A percentile compares a stretch with the other conserved stretches of the same genome.
Conservation (phyloP, 2,113 vertebrate species). For the Larimichthys polyactis region DNA sequence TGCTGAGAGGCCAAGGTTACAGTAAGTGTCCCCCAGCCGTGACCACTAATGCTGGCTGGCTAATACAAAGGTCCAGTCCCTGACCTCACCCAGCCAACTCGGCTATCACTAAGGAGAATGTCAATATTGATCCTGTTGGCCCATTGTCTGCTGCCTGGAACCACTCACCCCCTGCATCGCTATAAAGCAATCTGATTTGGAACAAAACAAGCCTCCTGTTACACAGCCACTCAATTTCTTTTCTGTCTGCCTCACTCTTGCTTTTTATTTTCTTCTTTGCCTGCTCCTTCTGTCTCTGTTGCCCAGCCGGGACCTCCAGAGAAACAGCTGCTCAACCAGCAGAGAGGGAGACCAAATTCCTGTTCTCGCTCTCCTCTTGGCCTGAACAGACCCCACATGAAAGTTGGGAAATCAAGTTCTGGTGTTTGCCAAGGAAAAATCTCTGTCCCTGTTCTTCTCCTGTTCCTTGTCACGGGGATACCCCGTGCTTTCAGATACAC, state of each 20-base stretch:
- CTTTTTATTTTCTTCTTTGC: constrained; percentile 40
- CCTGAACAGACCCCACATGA: constrained; percentile 80
- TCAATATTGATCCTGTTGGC: constrained; percentile 86
- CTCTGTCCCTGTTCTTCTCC: constrained; percentile 44
- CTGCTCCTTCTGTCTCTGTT: constrained; percentile 42
- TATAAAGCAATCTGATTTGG: constrained; percentile 81
- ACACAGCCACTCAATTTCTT: constrained; percentile 46
- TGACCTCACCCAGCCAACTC: constrained; percentile 76
- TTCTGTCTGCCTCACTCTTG: constrained; percentile 47
- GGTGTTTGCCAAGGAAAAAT: constrained; percentile 75
- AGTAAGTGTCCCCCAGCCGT: constrained; percentile 76
- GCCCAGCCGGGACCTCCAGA: constrained; percentile 57
- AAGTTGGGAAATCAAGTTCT: constrained; percentile 79
- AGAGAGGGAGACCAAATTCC: constrained; percentile 69
- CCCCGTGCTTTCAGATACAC: constrained; percentile 34
- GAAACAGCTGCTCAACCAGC: constrained; percentile 75
- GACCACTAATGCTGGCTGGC: constrained; percentile 72
- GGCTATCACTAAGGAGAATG: constrained; percentile 80
- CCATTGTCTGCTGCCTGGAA: constrained; percentile 80
- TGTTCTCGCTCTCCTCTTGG: constrained; percentile 63
- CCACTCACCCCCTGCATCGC: constrained; percentile 76
- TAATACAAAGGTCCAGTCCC: constrained; percentile 67
- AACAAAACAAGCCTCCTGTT: constrained; percentile 65
- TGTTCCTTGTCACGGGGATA: constrained; percentile 53
- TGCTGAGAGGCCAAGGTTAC: constrained; percentile 73